Base-by-base conservation (phyloP, 35 echinoderm and acorn worm species). In the Chiridota heheva region DNA sequence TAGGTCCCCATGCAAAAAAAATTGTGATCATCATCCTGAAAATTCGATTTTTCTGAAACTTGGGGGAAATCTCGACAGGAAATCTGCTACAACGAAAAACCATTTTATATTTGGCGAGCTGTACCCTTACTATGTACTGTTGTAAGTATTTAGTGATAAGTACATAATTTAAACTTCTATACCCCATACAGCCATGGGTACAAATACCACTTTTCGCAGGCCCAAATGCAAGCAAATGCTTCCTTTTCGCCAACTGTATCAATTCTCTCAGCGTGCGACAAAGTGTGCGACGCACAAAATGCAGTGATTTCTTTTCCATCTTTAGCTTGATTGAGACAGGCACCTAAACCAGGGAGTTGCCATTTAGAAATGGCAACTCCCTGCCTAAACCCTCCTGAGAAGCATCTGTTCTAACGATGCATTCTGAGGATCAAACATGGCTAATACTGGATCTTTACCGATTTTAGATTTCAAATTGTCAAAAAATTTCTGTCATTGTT, bases 141-240 rank as follows among this genome's bases (percentile, higher is more conserved):
- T 17, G 58, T 67, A 7, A 84, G 44, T 7, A 81, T 40, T 44
- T 79, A 46, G 33, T 90, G 88, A 36, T 90, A 70, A 30, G 80
- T 84, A 31, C 72, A 78, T 20, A 90, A 58, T 57, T 48, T 84
- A 27, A 90, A 84, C 3, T 84, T 71, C 26, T 63, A 39, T 65
- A 35, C 82, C 69, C 69, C 69, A 72, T 5, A 49, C 26, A 46
- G n/a, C 58, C 41, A 80, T 8, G 80, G 42, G 46, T 91, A 86
- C n/a, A 77, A 32, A 80, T 58, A 58, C 73, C 45, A 91, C 34
- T 81, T 85, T 36, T 91, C 55, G 86, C 82, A 91, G 24, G 81
- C 82, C 57, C 65, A 91, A 17, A 91, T 49, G 45, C 81, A 79
- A 53, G 81, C 64, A 7, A 15, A n/a, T 43, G 38, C 67, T 43